These are phyloP conservation scores for Labeo catla DNA, from an alignment of 2,113 vertebrate genomes.

Conservation along the genomic window DNA sequence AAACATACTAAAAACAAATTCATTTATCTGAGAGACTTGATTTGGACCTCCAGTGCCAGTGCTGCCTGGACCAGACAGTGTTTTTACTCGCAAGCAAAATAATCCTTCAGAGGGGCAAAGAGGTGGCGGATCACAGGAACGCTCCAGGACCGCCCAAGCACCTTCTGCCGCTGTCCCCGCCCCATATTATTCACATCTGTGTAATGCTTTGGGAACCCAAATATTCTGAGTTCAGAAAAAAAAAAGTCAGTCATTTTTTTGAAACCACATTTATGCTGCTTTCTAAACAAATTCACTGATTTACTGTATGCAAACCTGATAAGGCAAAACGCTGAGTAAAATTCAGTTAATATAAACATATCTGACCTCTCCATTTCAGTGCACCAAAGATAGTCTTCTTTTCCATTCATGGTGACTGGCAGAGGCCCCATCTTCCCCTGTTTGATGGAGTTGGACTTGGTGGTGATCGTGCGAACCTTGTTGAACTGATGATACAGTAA, in stretches of 20 bases:
- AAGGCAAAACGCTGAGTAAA: background rate
- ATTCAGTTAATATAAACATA: background rate
- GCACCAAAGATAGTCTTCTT: constrained; percentile 89
- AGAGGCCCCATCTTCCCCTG: constrained; percentile 84
- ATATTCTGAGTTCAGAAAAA: constrained; percentile 78
- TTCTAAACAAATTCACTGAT: background rate
- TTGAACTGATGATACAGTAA: constrained; percentile 78
- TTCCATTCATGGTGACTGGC: constrained; percentile 86
- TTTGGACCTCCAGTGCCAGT: constrained; percentile 13
- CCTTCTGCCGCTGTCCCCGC: constrained; percentile 83
- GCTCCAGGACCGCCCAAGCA: constrained; percentile 91
- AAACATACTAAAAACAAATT: background rate
- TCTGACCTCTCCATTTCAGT: constrained; percentile 87
- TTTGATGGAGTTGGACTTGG: constrained; percentile 84
- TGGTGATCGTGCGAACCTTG: constrained; percentile 89
- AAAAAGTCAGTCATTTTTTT: background rate
- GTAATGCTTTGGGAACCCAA: constrained; percentile 94
- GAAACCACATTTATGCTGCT: background rate
- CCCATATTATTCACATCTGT: constrained; percentile 89
- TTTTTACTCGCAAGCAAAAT: constrained; percentile 87
- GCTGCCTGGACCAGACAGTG: background rate
- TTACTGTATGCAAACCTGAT: background rate
- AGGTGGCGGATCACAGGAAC: constrained; percentile 93
- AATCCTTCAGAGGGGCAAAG: constrained; percentile 94
- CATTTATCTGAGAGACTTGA: constrained; percentile 7